Evolutionary conservation across 2,113 vertebrate species (phyloP).

Genomic region (Salvelinus fontinalis): DNA sequence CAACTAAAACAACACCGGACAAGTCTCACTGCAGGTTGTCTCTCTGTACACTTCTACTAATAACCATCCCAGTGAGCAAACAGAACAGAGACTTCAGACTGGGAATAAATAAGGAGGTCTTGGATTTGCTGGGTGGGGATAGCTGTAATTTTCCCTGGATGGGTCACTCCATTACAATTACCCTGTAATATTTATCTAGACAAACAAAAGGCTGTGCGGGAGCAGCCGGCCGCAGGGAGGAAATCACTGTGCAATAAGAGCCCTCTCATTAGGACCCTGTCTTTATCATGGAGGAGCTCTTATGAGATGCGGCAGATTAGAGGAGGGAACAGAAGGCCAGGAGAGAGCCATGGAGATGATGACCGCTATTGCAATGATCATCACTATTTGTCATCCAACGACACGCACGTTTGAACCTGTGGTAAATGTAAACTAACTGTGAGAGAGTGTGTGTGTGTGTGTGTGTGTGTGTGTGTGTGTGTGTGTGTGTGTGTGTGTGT

Average conservation of each 20-base stretch:
- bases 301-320: slow-evolving; percentile 66
- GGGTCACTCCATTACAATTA: slow-evolving; percentile 71
- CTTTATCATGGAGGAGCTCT: slow-evolving; percentile 62
- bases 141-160: slow-evolving; percentile 58
- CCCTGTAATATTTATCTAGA: slow-evolving; percentile 63
- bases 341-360: slow-evolving; percentile 53
- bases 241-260: slow-evolving; percentile 67
- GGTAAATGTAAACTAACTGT: slow-evolving; percentile 52
- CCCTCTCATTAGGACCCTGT: slow-evolving; percentile 66
- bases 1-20: no score
- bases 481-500: background rate
- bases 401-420: slow-evolving; percentile 65
- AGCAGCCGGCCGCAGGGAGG: slow-evolving; percentile 29
- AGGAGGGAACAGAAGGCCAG: slow-evolving; percentile 55
- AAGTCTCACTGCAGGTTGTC: background rate
- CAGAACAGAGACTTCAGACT: slow-evolving; percentile 57
- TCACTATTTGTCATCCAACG: slow-evolving; percentile 70
- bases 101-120: slow-evolving; percentile 51
- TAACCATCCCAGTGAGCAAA: slow-evolving; percentile 33
- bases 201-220: slow-evolving; percentile 51
- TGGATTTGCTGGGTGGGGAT: slow-evolving; percentile 44
- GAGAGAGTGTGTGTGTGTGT: slow-evolving; percentile 17
- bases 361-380: slow-evolving; percentile 70
- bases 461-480: background rate
- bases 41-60: slow-evolving; percentile 5